A percentile compares a stretch with the other conserved stretches of the same genome.
Conservation (phyloP, 2,113 vertebrate genomes). For the Oostethus manadensis region DNA sequence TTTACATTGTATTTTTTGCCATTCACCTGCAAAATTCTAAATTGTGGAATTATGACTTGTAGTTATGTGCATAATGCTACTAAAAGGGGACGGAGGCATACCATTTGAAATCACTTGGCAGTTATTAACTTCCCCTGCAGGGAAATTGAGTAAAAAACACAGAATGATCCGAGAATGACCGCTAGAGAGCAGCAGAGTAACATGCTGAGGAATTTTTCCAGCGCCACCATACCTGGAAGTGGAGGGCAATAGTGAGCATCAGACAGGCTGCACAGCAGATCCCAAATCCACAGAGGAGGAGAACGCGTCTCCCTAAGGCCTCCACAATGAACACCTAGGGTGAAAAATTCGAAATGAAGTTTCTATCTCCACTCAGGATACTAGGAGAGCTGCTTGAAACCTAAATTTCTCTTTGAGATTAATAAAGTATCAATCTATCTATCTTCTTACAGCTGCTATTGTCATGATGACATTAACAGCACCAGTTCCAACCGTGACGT, state of each 20-base stretch:
- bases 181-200: constrained; percentile 35
- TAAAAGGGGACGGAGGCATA: too few relatives aligned
- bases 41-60: too few relatives aligned
- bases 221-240: constrained; percentile 74
- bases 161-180: not conserved
- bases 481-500: constrained; percentile 83
- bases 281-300: constrained; percentile 83
- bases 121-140: too few relatives aligned
- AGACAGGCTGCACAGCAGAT: constrained; percentile 77
- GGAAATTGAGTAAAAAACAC: too few relatives aligned
- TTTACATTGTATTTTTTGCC: too few relatives aligned
- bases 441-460: constrained; percentile 76
- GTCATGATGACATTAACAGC: constrained; percentile 87
- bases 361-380: constrained; percentile 9
- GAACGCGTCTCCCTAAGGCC: constrained; percentile 74
- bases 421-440: too few relatives aligned
- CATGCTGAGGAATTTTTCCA: not conserved
- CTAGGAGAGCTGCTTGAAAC: too few relatives aligned
- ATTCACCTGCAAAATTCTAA: too few relatives aligned
- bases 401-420: too few relatives aligned
- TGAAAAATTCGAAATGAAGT: not conserved
- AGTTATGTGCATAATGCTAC: too few relatives aligned
- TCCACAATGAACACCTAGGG: constrained; percentile 87
- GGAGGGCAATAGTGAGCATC: constrained; percentile 78
- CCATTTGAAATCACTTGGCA: too few relatives aligned